A percentile compares a stretch with the other conserved stretches of the same genome.
Evolutionary conservation across 2,797 vertebrate genomes (phyloP).

Genomic region (Chaetodon trifasciatus): DNA sequence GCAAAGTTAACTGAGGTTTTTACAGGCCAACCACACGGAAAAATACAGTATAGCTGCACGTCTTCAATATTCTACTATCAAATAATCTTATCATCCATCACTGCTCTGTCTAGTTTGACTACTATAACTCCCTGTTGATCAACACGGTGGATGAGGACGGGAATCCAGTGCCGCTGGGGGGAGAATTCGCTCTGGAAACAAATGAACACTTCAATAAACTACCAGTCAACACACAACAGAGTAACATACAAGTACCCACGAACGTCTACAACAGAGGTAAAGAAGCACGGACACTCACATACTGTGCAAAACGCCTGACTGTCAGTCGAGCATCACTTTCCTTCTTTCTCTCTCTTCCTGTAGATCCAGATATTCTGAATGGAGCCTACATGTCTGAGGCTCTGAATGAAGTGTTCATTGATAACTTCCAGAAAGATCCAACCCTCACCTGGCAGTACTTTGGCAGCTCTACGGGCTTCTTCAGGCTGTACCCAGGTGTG

Average conservation of each 20-base stretch:
- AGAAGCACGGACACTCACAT: not conserved
- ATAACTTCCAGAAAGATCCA: slow-evolving; percentile 94
- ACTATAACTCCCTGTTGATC: slow-evolving; percentile 93
- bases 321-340: not conserved
- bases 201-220: slow-evolving; percentile 95
- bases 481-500: slow-evolving; percentile 95
- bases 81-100: not conserved
- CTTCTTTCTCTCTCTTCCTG: slow-evolving; percentile 7
- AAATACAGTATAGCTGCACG: not conserved
- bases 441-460: slow-evolving; percentile 99
- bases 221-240: slow-evolving; percentile 91
- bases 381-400: slow-evolving; percentile 97
- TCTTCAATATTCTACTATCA: not conserved
- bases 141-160: slow-evolving; percentile 90
- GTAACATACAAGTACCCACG: slow-evolving; percentile 95
- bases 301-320: not conserved
- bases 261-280: slow-evolving; percentile 98
- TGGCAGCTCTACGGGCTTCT: slow-evolving; percentile 95
- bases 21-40: too few species aligned
- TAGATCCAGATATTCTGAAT: slow-evolving; percentile 94
- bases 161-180: slow-evolving; percentile 89
- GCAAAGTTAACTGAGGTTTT: too few species aligned
- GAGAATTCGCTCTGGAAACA: slow-evolving; percentile 91
- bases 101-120: slow-evolving; percentile 87
- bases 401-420: slow-evolving; percentile 92